Evolutionary conservation across 2,113 vertebrate genomes (phyloP).

Genomic region (Callipepla squamata): DNA sequence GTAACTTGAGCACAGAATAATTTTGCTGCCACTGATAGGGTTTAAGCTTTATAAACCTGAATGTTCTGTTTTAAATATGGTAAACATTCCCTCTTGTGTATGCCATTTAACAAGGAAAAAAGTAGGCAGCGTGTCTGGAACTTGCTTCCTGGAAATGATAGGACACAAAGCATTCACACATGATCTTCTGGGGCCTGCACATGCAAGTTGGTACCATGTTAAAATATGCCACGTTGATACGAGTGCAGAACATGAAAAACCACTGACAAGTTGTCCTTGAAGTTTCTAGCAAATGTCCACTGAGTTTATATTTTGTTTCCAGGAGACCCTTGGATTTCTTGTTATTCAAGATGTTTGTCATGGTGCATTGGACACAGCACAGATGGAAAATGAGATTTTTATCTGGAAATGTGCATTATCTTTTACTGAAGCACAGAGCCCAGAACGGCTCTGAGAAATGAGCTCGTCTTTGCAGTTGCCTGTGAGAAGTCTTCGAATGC

Average conservation of each 20-base stretch:
- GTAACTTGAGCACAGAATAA: constrained; percentile 62
- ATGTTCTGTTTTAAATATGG: constrained; percentile 12
- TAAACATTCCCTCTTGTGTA: neutral
- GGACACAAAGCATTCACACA: rapidly evolving
- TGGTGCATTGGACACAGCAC: neutral
- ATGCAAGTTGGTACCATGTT: neutral
- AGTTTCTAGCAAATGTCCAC: neutral
- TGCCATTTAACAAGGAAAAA: neutral
- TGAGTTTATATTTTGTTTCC: neutral
- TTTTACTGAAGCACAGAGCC: neutral
- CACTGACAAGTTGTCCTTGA: neutral
- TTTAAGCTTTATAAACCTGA: constrained; percentile 33
- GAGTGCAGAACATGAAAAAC: neutral
- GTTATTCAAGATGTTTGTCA: neutral
- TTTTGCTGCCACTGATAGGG: constrained; percentile 18
- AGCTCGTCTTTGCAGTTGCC: neutral
- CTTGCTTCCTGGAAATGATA: neutral
- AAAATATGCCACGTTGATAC: neutral
- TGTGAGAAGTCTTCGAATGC: neutral
- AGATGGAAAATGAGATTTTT: neutral
- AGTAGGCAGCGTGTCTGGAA: neutral
- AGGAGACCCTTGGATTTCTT: neutral
- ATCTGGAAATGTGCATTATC: neutral
- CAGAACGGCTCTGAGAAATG: neutral
- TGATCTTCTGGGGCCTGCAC: neutral